These are phyloP conservation scores for Motacilla alba DNA, from an alignment of 2,113 vertebrate genomes.

Conservation along the genomic window DNA sequence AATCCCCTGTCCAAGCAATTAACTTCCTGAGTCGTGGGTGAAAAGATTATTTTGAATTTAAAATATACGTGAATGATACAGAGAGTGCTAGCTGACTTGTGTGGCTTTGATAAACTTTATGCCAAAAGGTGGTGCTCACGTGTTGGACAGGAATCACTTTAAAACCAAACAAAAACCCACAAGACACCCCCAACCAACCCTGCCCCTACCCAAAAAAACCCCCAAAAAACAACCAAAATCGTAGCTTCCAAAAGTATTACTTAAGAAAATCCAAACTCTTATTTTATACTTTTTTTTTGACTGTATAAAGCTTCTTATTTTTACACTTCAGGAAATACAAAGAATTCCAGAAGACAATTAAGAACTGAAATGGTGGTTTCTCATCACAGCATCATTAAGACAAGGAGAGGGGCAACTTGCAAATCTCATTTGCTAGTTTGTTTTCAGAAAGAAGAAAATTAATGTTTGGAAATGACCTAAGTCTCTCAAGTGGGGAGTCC, in stretches of 20 bases:
- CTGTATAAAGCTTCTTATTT: constrained; percentile 75
- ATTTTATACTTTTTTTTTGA: constrained; percentile 69
- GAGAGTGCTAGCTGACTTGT: constrained; percentile 34
- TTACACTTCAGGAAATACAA: constrained; percentile 63
- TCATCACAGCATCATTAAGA: constrained; percentile 11
- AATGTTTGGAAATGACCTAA: background rate
- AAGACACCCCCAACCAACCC: background rate
- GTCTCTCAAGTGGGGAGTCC: background rate
- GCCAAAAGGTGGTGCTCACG: constrained; percentile 80
- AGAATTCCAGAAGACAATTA: constrained; percentile 45
- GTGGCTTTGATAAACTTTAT: constrained; percentile 73
- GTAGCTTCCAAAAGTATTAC: constrained; percentile 73
- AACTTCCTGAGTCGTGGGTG: constrained; percentile 10
- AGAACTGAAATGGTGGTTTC: constrained; percentile 66
- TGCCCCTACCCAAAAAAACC: background rate
- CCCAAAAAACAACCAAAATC: background rate
- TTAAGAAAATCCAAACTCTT: constrained; percentile 62
- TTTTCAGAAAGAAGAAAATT: constrained; percentile 23
- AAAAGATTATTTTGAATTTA: constrained; percentile 14
- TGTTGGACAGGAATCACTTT: constrained; percentile 63
- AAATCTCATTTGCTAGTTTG: constrained; percentile 2
- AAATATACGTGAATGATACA: background rate
- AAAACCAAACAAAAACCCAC: constrained; percentile 35
- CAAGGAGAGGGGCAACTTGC: background rate
- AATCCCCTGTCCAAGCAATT: background rate